These are phyloP conservation scores for Syngnathus floridae DNA, from an alignment of 2,113 vertebrate species.

Conservation along the genomic window DNA sequence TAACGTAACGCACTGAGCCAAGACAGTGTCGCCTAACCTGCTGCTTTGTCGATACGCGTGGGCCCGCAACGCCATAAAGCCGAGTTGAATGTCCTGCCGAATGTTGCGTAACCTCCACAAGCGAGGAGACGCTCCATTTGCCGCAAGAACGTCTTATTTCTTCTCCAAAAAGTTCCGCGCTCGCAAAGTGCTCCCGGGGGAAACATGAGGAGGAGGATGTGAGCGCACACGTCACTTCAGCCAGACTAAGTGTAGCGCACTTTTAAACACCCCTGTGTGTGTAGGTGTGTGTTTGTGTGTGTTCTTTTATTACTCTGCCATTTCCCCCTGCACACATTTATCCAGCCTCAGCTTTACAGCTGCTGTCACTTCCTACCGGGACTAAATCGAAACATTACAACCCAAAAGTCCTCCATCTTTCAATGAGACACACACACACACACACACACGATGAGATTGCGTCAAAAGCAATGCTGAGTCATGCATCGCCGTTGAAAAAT, in stretches of 20 bases:
- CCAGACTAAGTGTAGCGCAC: neutral
- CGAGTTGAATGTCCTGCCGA: neutral
- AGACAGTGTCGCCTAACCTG: too few relatives aligned
- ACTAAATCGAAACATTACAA: conserved; percentile 8
- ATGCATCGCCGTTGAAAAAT: conserved; percentile 20
- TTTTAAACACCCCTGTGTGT: neutral
- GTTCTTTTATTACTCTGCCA: neutral
- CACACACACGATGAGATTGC: conserved; percentile 7
- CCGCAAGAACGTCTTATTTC: neutral
- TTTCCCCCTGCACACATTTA: conserved; percentile 12
- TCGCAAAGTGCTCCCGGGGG: neutral
- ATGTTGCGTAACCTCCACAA: neutral
- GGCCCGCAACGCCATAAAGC: too few relatives aligned
- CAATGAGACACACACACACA: neutral
- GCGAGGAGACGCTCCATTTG: neutral
- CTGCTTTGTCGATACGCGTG: too few relatives aligned
- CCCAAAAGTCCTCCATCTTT: conserved; percentile 18
- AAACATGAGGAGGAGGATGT: neutral
- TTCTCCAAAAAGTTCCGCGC: neutral
- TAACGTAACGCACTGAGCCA: too few relatives aligned
- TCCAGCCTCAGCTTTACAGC: conserved; percentile 19
- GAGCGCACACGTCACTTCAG: neutral
- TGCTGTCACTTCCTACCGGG: conserved; percentile 23
- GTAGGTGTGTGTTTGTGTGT: neutral
- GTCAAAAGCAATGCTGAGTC: conserved; percentile 41